A percentile compares a stretch with the other conserved stretches of the same genome.
Evolutionary conservation across 2,113 vertebrate genomes (phyloP).

Genomic region (Phocoena phocoena): DNA sequence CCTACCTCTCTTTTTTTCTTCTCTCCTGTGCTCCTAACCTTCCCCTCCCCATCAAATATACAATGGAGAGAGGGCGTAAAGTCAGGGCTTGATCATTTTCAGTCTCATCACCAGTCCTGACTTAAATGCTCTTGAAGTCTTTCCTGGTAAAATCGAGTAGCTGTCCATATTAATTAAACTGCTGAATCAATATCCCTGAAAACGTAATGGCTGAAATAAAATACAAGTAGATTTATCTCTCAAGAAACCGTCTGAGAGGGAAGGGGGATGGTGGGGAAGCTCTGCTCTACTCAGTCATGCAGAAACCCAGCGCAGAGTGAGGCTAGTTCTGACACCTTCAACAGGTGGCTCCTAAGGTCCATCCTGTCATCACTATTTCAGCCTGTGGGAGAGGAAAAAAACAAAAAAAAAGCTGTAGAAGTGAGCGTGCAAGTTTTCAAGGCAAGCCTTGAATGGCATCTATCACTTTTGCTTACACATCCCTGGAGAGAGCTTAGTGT

Average conservation of each 20-base stretch:
- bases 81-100: not conserved
- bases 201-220: constrained; percentile 16
- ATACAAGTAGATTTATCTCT: not conserved
- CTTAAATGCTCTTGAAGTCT: not conserved
- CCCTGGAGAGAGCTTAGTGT: not conserved
- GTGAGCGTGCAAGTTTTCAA: not conserved
- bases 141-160: not conserved
- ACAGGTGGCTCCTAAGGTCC: not conserved
- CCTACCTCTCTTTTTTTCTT: not conserved
- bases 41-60: not conserved
- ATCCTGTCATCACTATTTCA: not conserved
- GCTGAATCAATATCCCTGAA: not conserved
- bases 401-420: not conserved
- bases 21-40: not conserved
- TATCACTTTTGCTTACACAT: not conserved
- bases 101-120: not conserved
- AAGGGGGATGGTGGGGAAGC: too few species aligned
- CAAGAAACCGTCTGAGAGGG: not conserved
- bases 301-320: not conserved
- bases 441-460: not conserved
- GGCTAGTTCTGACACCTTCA: not conserved
- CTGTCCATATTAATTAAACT: not conserved
- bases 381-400: not conserved
- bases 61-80: not conserved
- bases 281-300: not conserved